Base-by-base conservation (phyloP, 2,888 invertebrate genomes). In the Xylocampa areola region DNA sequence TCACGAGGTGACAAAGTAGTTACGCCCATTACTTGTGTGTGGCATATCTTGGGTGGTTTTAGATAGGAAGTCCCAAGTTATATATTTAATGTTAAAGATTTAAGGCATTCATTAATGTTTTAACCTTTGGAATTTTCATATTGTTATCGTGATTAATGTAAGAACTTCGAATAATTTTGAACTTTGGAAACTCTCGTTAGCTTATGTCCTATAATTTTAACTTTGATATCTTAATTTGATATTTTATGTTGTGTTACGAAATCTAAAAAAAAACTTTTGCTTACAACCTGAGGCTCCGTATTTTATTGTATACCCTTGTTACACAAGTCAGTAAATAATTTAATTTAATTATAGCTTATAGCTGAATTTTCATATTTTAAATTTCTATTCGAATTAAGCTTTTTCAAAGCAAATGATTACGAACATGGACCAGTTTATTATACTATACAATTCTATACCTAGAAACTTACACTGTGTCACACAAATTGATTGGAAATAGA, bases 21-120 rank as follows among this genome's bases (percentile, higher is more conserved):
- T 77, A 91, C 93, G 92, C 93, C 94, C 92, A 84, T 84, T 64
- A 68, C 77, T 85, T 87, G 90, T 88, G 91, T 91, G 93, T 91
- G 94, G 93, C 77, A 86, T 66, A 75, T 63, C 89, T 77, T 93
- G 94, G 94, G 93, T 93, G 94, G 93, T 68, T 60, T 55, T 52
- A 29, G 13, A 35, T 53, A 45, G 55, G 54, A 54, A 61, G 55
- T 53, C 29, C 13, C 53, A 50, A 52, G 29, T 48, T 51, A 21
- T 25, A 16, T 19, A 35, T 43, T 35, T 0, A 13, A 13, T 50
- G 11, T 54, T 36, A 41, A 53, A 55, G 11, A 48, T 37, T 35
- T 45, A 45, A 35, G 21, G 55, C 52, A 47, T 52, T 55, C 37
- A 33, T 45, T 23, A 55, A 44, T 25, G 29, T 64, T 49, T 54